Base-by-base conservation (phyloP, 2,888 invertebrate species). In the Hemithea aestivaria region DNA sequence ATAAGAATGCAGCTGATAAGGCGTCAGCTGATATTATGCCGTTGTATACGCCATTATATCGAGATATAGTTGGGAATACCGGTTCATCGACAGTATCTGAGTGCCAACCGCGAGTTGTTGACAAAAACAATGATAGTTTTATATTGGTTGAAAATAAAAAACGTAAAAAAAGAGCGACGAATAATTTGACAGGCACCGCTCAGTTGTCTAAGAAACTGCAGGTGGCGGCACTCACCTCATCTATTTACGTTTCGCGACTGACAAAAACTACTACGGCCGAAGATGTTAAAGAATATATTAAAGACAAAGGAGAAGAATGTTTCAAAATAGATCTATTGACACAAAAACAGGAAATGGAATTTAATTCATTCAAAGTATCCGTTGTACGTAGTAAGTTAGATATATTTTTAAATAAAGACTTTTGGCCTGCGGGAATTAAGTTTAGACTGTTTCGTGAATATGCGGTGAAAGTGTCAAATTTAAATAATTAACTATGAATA, bases 181-280 rank as follows among this genome's bases (percentile, higher is more conserved):
- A 10, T 11, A 27, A 27, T 12, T 27, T 11, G 12, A 27, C 11
- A 2, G 27, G 27, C 1, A 7, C 27, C 0, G 27, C 27, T 4
- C 10, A 27, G 11, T 2, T 10, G 7, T 27, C 27, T 10, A 33
- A 10, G 7, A 33, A 33, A 11, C 10, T 33, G 1, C 25, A 26
- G 10, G 12, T 26, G 5, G 33, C 33, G 7, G 33, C 25, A 7
- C 6, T 33, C 7, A 16, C 33, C 1, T 26, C 33, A 1, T 20
- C 16, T 7, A 10, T 33, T 1, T 33, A 33, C 7, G 10, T 26
- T n/a, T 33, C 26, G 24, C 11, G 33, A 25, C 10, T 31, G 5
- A 12, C 9, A 8, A 31, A 31, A 24, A 8, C 31, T 8, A 23
- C 31, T 2, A 23, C 8, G n/a, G 21, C 24, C 2, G 12, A 24